Evolutionary conservation across 2,113 vertebrate species (phyloP).

Genomic region (Pedionomus torquatus): DNA sequence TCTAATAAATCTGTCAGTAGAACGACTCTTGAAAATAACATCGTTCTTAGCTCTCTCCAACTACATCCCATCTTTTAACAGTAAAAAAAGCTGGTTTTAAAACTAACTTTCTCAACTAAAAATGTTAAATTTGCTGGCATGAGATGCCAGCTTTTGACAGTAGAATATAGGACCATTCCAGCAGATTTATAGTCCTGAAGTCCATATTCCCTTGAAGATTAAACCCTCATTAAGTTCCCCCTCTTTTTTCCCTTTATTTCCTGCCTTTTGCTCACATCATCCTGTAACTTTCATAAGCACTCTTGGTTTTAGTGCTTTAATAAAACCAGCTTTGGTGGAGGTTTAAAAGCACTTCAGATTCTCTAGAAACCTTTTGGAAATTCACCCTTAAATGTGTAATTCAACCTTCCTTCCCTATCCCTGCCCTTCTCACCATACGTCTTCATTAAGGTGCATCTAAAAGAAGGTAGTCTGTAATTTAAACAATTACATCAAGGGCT

Average conservation of each 20-base stretch:
- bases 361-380: slow-evolving; percentile 71
- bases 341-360: slow-evolving; percentile 69
- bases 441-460: slow-evolving; percentile 36
- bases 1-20: slow-evolving; percentile 63
- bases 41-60: slow-evolving; percentile 31
- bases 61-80: slow-evolving; percentile 54
- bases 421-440: background rate
- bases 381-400: slow-evolving; percentile 19
- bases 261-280: slow-evolving; percentile 76
- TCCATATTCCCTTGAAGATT: slow-evolving; percentile 79
- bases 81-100: slow-evolving; percentile 47
- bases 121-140: slow-evolving; percentile 48
- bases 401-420: background rate
- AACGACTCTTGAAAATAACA: slow-evolving; percentile 29
- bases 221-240: slow-evolving; percentile 79
- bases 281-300: slow-evolving; percentile 66
- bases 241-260: slow-evolving; percentile 61
- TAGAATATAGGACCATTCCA: slow-evolving; percentile 68
- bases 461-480: slow-evolving; percentile 11
- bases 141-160: slow-evolving; percentile 73
- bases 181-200: slow-evolving; percentile 74
- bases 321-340: slow-evolving; percentile 70
- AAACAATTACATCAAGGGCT: slow-evolving; percentile 29
- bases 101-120: background rate
- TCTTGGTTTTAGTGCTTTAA: slow-evolving; percentile 67